A percentile compares a stretch with the other conserved stretches of the same genome.
Conservation (phyloP, 2,797 vertebrate genomes). For the Acanthopagrus latus region DNA sequence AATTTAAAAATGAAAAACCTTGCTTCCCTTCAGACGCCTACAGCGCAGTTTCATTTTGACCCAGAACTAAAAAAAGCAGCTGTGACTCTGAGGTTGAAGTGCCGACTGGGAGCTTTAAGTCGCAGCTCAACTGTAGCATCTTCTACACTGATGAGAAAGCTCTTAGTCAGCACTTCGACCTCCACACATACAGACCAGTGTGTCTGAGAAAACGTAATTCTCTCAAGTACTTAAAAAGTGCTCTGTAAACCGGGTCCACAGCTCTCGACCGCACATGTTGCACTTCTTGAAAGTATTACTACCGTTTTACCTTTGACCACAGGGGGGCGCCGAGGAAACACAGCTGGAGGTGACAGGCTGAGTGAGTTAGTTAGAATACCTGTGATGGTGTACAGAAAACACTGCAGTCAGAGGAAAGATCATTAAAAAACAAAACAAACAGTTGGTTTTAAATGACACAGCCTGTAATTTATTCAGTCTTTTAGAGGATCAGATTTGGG, state of each 20-base stretch:
- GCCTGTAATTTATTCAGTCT: neutral
- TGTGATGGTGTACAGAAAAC: neutral
- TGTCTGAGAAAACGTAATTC: neutral
- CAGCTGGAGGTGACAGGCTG: neutral
- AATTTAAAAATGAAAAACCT: neutral
- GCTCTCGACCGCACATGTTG: neutral
- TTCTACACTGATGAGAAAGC: neutral
- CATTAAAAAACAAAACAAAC: neutral
- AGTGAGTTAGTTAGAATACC: neutral
- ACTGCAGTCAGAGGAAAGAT: neutral
- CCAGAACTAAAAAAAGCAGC: neutral
- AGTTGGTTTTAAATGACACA: too few relatives aligned
- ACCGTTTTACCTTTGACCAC: conserved; percentile 32
- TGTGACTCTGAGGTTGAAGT: neutral
- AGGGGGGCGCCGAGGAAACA: conserved; percentile 30
- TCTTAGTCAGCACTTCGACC: neutral
- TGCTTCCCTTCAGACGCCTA: neutral
- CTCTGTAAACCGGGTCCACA: neutral
- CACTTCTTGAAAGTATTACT: conserved; percentile 6
- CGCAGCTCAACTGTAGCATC: neutral
- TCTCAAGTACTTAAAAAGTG: neutral
- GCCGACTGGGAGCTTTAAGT: conserved; percentile 2
- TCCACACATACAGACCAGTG: neutral
- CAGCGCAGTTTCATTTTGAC: neutral
- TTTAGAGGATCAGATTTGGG: neutral